Conservation (phyloP, 2,797 vertebrate genomes). For the Anguilla anguilla region DNA sequence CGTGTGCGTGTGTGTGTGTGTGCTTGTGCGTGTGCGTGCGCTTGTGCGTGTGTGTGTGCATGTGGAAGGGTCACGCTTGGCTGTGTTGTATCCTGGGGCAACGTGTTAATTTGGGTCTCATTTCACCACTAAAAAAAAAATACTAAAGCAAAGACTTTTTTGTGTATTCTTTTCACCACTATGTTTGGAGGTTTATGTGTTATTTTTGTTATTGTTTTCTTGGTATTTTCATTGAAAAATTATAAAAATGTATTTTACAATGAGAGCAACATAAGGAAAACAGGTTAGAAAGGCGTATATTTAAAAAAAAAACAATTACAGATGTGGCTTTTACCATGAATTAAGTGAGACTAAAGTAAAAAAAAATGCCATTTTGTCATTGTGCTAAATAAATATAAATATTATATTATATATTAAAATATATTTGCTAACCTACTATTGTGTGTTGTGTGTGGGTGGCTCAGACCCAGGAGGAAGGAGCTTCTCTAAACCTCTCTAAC, state of each 20-base stretch:
- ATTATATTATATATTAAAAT: slow-evolving; percentile 19
- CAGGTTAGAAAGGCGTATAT: background rate
- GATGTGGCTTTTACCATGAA: background rate
- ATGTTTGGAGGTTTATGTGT: background rate
- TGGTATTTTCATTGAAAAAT: background rate
- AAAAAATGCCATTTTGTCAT: slow-evolving; percentile 10
- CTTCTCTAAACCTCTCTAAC: no score
- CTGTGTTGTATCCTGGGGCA: background rate
- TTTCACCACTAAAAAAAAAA: background rate
- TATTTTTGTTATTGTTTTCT: background rate
- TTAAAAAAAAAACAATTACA: background rate
- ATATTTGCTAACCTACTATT: slow-evolving; percentile 13
- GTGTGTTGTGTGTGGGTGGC: background rate
- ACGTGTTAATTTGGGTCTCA: background rate
- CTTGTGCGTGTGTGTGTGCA: background rate
- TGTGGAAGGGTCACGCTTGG: background rate
- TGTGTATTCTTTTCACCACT: background rate
- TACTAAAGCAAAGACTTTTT: background rate
- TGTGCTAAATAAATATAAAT: slow-evolving; percentile 19
- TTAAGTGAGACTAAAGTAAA: background rate
- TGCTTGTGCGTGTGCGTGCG: background rate
- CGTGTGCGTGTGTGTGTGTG: background rate
- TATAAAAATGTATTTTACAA: slow-evolving; percentile 1
- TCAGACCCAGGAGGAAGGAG: background rate
- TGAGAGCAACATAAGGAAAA: background rate